Evolutionary conservation across 2,797 vertebrate genomes (phyloP), one percentile per base, ranked within the genome.

Genomic region (Anas flavirostris): DNA sequence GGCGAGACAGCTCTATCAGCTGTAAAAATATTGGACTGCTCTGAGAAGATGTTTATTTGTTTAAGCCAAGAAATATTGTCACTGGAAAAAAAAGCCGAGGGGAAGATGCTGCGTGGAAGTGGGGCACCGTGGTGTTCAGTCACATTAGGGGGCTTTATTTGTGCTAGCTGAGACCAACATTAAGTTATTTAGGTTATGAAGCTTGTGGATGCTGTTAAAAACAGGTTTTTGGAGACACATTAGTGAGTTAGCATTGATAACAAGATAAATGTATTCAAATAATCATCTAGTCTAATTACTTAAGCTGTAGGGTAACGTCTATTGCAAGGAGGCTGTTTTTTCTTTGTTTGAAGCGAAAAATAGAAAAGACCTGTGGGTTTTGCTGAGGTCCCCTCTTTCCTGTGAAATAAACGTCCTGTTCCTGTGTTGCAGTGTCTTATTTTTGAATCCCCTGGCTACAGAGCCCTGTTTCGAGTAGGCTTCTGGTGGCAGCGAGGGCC

Each of bases 11-110:
- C 56, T 77, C 39, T 73, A 43, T 87, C 92, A 95, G 84, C 88
- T 95, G 81, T 87, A 35, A 95, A 94, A 96, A 95, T 87, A 93
- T 87, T 91, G 74, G 18, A 46, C 33, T 84, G 39, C 75, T 82
- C 82, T 16, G 53, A 66, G 64, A 80, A 58, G 70, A 48, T 41
- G 15, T 84, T 79, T 90, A 9, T 88, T 86, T 94, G 60, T 59
- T 82, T 78, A 53, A 93, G 73, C 23, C 28, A n/a, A 91, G 86
- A 85, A 92, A 87, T 91, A 35, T 16, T 77, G 56, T 87, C 4
- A 26, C 26, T 46, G 67, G 67, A 22, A 22, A 70, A 70, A 68
- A 83, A 73, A 46, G 4, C 5, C 7, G 53, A 53, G 86, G 77
- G 31, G 84, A 77, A 80, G 64, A 44, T 41, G 46, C 35, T 52